Base-by-base conservation (phyloP, 92 coral and sea anemone genomes). In the Phymanthus crucifer region DNA sequence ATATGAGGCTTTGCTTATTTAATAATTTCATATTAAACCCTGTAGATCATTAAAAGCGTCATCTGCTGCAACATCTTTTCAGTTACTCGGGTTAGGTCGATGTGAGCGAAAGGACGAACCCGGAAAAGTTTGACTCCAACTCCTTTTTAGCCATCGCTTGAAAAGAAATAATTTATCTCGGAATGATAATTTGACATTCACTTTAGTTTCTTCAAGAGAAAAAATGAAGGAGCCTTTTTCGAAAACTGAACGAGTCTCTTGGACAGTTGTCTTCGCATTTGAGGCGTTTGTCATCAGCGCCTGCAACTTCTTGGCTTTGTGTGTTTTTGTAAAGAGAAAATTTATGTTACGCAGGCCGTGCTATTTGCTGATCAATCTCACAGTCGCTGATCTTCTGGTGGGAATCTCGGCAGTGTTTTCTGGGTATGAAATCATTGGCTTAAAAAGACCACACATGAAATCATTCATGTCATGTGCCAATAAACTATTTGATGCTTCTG, bases 361-460 rank as follows among this genome's bases (percentile, higher is more conserved):
- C 64, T 45, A 12, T 35, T 75, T 75, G 70, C 66, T 74, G 34
- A 74, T 74, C 35, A 74, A 74, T 74, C 66, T 74, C 0, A 45
- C 78, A 0, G 24, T 74, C 3, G 78, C 67, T 27, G 78, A 74
- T 47, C 65, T 74, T 46, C 52, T 75, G 26, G 70, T 37, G 33
- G 79, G 79, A 50, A 13, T 52, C 6, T 32, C n/a, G 19, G 43
- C 65, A 6, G 16, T 75, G 24, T 27, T 14, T 10, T 45, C 24
- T 52, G 29, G 16, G 19, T 74, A 74, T 31, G 66, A 74, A 24
- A 68, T 27, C 26, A 54, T 1, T 24, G 3, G 27, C 27, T 17
- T 17, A 23, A 18, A 74, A 64, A 56, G 5, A 52, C 19, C 24
- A 11, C 3, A 14, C 70, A 56, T 13, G 18, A 6, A 7, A 27